Percentiles rank a stretch among this genome's conserved stretches.
Conservation (phyloP, 2,888 invertebrate species). For the Ichneumon xanthorius region DNA sequence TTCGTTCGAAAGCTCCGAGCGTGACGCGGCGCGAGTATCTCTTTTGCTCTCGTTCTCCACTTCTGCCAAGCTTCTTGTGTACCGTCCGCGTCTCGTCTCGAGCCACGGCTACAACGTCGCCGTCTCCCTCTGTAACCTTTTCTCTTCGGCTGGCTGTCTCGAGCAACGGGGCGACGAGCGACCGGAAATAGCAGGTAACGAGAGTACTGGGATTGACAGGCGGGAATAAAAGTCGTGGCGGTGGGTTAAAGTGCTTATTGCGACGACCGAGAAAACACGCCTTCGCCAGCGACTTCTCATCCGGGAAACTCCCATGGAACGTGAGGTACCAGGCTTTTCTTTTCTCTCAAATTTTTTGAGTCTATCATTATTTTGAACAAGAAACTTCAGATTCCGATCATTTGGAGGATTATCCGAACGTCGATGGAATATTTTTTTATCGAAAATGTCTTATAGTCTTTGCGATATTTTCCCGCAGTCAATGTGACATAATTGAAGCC, state of each 20-base stretch:
- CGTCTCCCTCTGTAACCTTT: constrained; percentile 2
- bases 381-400: too few species aligned
- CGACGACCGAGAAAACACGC: constrained; percentile 24
- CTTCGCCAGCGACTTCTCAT: constrained; percentile 18
- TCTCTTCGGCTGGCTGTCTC: constrained; percentile 33
- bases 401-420: too few species aligned
- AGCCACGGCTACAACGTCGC: neutral
- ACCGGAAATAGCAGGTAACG: constrained; percentile 42
- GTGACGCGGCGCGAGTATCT: constrained; percentile 18
- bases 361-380: neutral
- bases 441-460: neutral
- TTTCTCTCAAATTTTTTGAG: neutral
- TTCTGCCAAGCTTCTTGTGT: constrained; percentile 11
- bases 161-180: constrained; percentile 22
- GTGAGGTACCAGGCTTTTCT: neutral
- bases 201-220: constrained; percentile 47
- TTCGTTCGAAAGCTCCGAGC: constrained; percentile 40
- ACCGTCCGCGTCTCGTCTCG: constrained; percentile 20
- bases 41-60: constrained; percentile 1
- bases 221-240: constrained; percentile 41
- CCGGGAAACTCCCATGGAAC: neutral
- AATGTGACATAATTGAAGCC: neutral
- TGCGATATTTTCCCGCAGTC: neutral
- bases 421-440: neutral
- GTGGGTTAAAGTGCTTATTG: constrained; percentile 41